These are phyloP conservation scores for Synanthedon tipuliformis DNA, from an alignment of 2,888 invertebrate genomes.

Conservation along the genomic window DNA sequence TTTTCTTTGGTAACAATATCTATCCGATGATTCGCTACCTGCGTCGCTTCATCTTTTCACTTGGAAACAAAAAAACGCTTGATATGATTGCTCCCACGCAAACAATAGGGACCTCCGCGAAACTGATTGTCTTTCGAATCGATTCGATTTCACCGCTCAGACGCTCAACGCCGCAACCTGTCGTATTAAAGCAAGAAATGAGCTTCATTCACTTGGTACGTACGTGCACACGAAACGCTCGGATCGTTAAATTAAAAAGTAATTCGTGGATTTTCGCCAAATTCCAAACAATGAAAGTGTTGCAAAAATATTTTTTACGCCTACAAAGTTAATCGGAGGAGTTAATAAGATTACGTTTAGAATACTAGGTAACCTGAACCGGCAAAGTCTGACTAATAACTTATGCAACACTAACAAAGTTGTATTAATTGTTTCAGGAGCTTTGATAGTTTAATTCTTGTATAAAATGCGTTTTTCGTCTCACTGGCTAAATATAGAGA, in stretches of 20 bases:
- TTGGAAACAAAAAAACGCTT: slow-evolving; percentile 23
- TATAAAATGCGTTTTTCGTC: no score
- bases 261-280: slow-evolving; percentile 16
- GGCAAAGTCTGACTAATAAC: no score
- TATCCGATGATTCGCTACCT: neutral
- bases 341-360: no score
- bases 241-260: slow-evolving; percentile 9
- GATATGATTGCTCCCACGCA: slow-evolving; percentile 48
- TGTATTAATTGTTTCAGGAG: no score
- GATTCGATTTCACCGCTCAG: slow-evolving; percentile 46
- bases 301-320: slow-evolving; percentile 6
- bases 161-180: slow-evolving; percentile 18
- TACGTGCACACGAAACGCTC: slow-evolving; percentile 15
- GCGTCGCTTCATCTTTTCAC: slow-evolving; percentile 22
- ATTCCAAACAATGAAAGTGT: slow-evolving; percentile 20
- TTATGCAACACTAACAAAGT: no score
- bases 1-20: neutral
- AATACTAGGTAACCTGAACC: no score
- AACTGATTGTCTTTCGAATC: slow-evolving; percentile 46
- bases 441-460: no score
- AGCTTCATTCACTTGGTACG: slow-evolving; percentile 20
- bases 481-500: no score
- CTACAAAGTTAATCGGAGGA: neutral
- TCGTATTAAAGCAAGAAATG: slow-evolving; percentile 28
- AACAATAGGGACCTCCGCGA: slow-evolving; percentile 52